Evolutionary conservation across 1,140 invertebrate genomes (phyloP), one percentile per base, ranked within the genome.

Genomic region (Drosophila subobscura): DNA sequence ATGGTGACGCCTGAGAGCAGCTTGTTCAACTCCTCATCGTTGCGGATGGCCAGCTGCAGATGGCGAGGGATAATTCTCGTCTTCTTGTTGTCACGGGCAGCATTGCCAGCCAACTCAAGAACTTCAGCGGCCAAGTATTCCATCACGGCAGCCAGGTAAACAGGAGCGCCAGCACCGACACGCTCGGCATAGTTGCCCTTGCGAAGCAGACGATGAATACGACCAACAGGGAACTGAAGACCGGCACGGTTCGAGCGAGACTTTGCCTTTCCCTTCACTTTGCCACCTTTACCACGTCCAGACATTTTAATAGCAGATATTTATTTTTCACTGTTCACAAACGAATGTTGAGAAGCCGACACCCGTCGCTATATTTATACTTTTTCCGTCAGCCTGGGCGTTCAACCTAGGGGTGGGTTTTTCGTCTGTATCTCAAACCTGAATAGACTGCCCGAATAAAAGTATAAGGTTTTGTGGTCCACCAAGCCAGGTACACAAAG

Each of bases 21-120:
- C 90, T 94, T 95, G 84, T 96, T 96, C 67, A 98, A 92, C 89
- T 98, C 97, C 74, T 97, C 96, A 92, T 98, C 97, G 91, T 97
- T 97, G 40, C 95, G 93, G 16, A 98, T 95, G 5, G 96, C 97
- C 49, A 97, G 91, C 65, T 97, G 94, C 2, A 97, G 92, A 90
- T 98, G 96, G 50, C 96, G 93, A 0, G 97, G 97, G 55, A 95
- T 95, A 41, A 98, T 96, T 57, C 96, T 93, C 2, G 93, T 92
- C 79, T 93, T 92, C 23, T 94, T 94, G 70, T 94, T 94, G 37
- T 95, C 93, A 22, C 92, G 88, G 0, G 96, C 96, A 14, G 96
- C 96, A 77, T 97, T 96, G 3, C 96, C 95, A 27, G 96, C 95
- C 91, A 96, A 93, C 79, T 96, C 95, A 53, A 96, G 91, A 14